These are phyloP conservation scores for Drosophila triauraria DNA, from an alignment of 1,140 invertebrate genomes.

Conservation along the genomic window DNA sequence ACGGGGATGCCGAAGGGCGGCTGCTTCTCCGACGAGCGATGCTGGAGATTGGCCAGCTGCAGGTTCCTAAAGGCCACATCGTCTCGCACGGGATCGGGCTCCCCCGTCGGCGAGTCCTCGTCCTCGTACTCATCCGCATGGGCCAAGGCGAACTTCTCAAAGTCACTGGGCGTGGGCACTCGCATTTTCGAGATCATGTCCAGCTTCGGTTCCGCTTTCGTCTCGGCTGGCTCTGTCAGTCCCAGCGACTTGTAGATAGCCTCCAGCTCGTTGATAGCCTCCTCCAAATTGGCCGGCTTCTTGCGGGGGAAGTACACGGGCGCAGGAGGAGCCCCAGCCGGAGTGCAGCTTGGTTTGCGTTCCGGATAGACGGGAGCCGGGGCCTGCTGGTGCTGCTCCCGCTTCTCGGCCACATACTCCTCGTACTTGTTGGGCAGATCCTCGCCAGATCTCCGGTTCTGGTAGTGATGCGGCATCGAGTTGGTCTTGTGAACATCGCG, in stretches of 20 bases:
- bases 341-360: constrained; percentile 70
- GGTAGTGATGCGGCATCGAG: constrained; percentile 79
- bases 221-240: constrained; percentile 91
- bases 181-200: constrained; percentile 88
- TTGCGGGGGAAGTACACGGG: constrained; percentile 78
- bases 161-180: constrained; percentile 85
- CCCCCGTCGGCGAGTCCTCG: constrained; percentile 86
- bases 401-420: constrained; percentile 77
- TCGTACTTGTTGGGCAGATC: constrained; percentile 75
- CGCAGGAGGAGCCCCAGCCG: constrained; percentile 49
- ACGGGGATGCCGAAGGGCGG: constrained; percentile 95
- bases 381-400: constrained; percentile 73
- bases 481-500: constrained; percentile 70
- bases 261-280: constrained; percentile 94
- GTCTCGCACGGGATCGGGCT: constrained; percentile 93
- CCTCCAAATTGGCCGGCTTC: constrained; percentile 92
- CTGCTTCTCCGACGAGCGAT: constrained; percentile 91
- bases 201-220: constrained; percentile 87
- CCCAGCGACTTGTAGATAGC: constrained; percentile 94
- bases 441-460: constrained; percentile 66
- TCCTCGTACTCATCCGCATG: constrained; percentile 85
- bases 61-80: constrained; percentile 93
- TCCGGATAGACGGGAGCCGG: constrained; percentile 45
- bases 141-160: constrained; percentile 76
- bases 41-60: constrained; percentile 90